Evolutionary conservation across 2,888 invertebrate genomes (phyloP).

Genomic region (Brachyptera putata): DNA sequence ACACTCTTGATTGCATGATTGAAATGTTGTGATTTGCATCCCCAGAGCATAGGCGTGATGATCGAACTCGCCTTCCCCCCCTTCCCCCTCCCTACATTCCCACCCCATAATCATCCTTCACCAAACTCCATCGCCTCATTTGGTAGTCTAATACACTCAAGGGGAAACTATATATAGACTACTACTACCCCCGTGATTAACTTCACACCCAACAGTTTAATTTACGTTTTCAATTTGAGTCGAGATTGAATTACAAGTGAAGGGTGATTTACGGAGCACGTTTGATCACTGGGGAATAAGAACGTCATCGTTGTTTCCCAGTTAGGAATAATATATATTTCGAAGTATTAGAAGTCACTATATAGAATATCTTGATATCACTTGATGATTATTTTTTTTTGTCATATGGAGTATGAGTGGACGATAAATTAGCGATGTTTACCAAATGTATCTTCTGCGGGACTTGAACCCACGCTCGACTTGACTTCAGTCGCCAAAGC

Average conservation of each 20-base stretch:
- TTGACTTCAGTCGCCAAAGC: too few species aligned
- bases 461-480: too few species aligned
- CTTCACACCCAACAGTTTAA: conserved; percentile 30
- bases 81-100: conserved; percentile 11
- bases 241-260: conserved; percentile 18
- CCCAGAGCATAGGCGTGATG: conserved; percentile 23
- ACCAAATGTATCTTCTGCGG: too few species aligned
- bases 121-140: conserved; percentile 27
- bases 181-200: conserved; percentile 29
- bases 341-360: too few species aligned
- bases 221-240: conserved; percentile 30
- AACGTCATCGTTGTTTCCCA: too few species aligned
- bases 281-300: background rate
- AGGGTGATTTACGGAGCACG: background rate
- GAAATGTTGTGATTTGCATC: conserved; percentile 27
- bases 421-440: too few species aligned
- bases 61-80: conserved; percentile 13
- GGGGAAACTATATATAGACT: conserved; percentile 20
- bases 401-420: too few species aligned
- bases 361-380: too few species aligned
- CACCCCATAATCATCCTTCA: conserved; percentile 21
- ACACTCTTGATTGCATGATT: conserved; percentile 27
- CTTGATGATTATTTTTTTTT: too few species aligned
- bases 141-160: conserved; percentile 30
- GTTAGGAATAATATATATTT: too few species aligned